phyloP scores from a whole-genome alignment of 2,797 vertebrate genomes.

The Lophotriccus pileatus region DNA sequence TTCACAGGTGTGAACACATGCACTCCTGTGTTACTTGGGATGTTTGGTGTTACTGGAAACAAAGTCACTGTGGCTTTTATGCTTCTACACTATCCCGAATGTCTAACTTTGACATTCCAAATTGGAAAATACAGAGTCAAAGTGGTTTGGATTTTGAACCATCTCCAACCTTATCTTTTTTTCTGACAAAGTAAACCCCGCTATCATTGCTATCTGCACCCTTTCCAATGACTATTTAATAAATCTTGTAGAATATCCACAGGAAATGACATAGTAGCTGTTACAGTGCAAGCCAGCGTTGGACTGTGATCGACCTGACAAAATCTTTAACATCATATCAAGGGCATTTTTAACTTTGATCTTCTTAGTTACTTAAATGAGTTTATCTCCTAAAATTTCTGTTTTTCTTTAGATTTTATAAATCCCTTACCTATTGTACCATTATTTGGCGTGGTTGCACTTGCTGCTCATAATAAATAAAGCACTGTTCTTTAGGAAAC shows the following conservation, averaged over 20 bases:
- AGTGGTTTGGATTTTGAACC: neutral
- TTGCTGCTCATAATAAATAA: neutral
- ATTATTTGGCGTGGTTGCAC: neutral
- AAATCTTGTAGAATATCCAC: neutral
- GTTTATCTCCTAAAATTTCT: neutral
- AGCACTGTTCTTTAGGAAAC: neutral
- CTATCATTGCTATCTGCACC: neutral
- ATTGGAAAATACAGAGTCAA: neutral
- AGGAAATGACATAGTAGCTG: neutral
- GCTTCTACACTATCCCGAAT: neutral
- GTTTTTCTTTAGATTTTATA: neutral
- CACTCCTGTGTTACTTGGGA: neutral
- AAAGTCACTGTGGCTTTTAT: neutral
- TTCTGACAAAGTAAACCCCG: neutral
- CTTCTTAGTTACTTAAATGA: neutral
- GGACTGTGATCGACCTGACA: neutral
- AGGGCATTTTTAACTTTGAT: neutral
- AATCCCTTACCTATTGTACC: neutral
- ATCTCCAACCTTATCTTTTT: neutral
- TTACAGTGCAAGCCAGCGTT: neutral
- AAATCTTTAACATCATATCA: neutral
- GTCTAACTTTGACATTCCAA: neutral
- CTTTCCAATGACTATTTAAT: neutral
- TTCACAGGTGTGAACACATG: neutral
- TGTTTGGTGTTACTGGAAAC: neutral